Evolutionary conservation across 2,797 vertebrate species (phyloP), one percentile per base, ranked within the genome.

Genomic region (Gobionotothen gibberifrons): DNA sequence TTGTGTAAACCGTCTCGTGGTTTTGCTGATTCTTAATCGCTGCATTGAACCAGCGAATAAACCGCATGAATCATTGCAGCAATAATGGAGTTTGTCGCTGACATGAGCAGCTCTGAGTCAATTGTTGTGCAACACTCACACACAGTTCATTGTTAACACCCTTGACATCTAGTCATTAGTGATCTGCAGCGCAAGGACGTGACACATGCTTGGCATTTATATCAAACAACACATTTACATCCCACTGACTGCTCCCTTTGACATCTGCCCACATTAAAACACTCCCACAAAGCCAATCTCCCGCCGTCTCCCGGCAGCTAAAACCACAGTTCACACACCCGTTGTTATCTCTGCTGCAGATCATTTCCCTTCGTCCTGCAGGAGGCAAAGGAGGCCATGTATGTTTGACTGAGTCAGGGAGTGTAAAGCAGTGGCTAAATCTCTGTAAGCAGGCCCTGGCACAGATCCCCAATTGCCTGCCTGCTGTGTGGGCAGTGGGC

Each of bases 391-490:
- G 74, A 87, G 80, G 76, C 72, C 61, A 47, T 74, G 79, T 86
- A 69, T 84, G 83, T 91, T 85, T 84, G 85, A 87, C 79, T 39
- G 12, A 77, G 78, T 78, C 72, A 56, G 72, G 67, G 77, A 91
- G 90, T 84, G 85, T 89, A 89, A 78, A 86, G 85, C 88, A 84
- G 79, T 40, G 69, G 82, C 83, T 93, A 93, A 93, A 91, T 86
- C 90, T 90, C 82, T 81, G 82, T 92, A 92, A 94, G 92, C 87
- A 87, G 88, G 79, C 83, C 74, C 85, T 93, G 92, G 89, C 91
- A 77, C 40, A 60, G 74, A 72, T 88, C 72, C 83, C 87, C 78
- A 66, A 81, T 86, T 87, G 89, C 85, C 86, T 79, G 84, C 82
- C 86, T 84, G 80, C 89, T 78, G 82, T 74, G 85, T 73, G 82